A percentile compares a stretch with the other conserved stretches of the same genome.
phyloP scores from a whole-genome alignment of 2,888 invertebrate genomes.

The Aphrophora alni region DNA sequence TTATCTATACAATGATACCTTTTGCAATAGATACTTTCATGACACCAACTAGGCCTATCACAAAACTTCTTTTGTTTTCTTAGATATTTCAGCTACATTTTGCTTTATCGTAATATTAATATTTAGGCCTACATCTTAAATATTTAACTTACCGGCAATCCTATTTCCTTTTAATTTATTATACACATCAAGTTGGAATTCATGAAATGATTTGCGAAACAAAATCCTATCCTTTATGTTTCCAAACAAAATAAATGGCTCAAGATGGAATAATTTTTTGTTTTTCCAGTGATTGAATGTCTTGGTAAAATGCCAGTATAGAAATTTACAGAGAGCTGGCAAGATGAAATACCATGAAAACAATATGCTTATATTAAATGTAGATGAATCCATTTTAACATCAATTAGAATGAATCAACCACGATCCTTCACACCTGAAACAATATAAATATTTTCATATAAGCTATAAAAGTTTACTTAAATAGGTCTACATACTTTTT shows the following conservation, averaged over 20 bases:
- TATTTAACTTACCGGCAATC: conserved; percentile 60
- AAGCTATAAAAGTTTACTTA: no score
- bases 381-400: background rate
- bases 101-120: no score
- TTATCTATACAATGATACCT: no score
- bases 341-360: background rate
- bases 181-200: conserved; percentile 60
- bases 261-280: conserved; percentile 58
- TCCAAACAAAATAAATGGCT: conserved; percentile 61
- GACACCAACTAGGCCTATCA: no score
- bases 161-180: conserved; percentile 60
- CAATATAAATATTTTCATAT: background rate
- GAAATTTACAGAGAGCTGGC: background rate
- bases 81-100: no score
- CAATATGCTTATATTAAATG: background rate
- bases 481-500: no score
- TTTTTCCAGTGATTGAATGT: conserved; percentile 61
- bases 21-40: no score
- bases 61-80: no score
- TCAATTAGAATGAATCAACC: no score
- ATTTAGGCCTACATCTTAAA: no score
- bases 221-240: conserved; percentile 57
- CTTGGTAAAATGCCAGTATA: conserved; percentile 56
- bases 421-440: background rate
- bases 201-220: conserved; percentile 60